Evolutionary conservation across 2,888 invertebrate species (phyloP).

Genomic region (Fragum fragum): DNA sequence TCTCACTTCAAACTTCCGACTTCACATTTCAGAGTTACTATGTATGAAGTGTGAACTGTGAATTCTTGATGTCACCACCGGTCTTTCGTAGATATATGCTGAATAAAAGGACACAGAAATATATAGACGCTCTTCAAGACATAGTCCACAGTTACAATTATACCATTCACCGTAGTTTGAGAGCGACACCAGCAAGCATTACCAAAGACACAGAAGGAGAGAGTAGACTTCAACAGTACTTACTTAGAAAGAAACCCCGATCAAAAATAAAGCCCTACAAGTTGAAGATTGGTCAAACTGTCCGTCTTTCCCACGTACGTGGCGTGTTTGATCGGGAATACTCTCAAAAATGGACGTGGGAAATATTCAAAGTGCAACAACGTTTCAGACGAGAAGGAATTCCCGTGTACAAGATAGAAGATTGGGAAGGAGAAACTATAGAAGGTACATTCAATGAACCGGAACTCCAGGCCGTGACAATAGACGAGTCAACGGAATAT

Average conservation of each 20-base stretch:
- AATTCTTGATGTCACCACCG: no score
- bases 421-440: slow-evolving; percentile 43
- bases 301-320: slow-evolving; percentile 43
- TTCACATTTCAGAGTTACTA: no score
- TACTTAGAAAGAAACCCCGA: not conserved
- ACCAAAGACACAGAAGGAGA: slow-evolving; percentile 32
- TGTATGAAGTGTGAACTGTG: no score
- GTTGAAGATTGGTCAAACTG: slow-evolving; percentile 47
- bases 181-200: slow-evolving; percentile 22
- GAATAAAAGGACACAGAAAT: slow-evolving; percentile 24
- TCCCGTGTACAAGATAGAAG: slow-evolving; percentile 37
- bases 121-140: slow-evolving; percentile 38
- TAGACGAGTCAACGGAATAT: slow-evolving; percentile 43
- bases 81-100: no score
- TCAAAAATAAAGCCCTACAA: slow-evolving; percentile 20
- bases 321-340: slow-evolving; percentile 52
- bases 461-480: slow-evolving; percentile 52
- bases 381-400: slow-evolving; percentile 42
- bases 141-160: slow-evolving; percentile 40
- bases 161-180: slow-evolving; percentile 40
- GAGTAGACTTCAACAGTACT: slow-evolving; percentile 31
- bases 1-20: no score
- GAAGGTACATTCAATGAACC: slow-evolving; percentile 51
- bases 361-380: slow-evolving; percentile 46
- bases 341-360: slow-evolving; percentile 58